phyloP scores from a whole-genome alignment of 2,113 vertebrate species.

The Sapajus apella region DNA sequence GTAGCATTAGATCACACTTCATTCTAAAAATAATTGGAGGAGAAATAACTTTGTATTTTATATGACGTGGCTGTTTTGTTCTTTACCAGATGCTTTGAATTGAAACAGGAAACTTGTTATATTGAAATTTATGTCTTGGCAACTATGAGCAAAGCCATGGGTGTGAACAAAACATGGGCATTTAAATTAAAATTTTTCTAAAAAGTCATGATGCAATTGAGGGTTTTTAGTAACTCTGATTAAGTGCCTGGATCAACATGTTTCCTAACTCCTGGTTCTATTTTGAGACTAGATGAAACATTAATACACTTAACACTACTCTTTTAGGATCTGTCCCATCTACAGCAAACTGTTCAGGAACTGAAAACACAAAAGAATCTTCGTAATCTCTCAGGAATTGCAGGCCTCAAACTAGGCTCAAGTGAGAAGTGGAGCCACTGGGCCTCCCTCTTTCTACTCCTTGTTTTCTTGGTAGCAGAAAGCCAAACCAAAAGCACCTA shows the following conservation, averaged over 20 bases:
- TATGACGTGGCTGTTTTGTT: background rate
- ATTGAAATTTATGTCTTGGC: background rate
- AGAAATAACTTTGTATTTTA: background rate
- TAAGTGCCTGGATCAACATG: background rate
- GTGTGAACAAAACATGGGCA: background rate
- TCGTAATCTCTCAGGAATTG: background rate
- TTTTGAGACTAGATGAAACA: background rate
- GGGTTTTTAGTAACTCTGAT: background rate
- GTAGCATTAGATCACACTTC: background rate
- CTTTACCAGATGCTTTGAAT: background rate
- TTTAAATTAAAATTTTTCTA: conserved; percentile 2
- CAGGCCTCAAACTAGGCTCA: background rate
- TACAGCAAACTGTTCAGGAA: background rate
- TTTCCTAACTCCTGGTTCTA: background rate
- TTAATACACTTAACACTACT: background rate
- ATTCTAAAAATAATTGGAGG: background rate
- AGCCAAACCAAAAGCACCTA: background rate
- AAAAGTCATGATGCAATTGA: background rate
- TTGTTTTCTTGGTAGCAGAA: background rate
- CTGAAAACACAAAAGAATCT: background rate
- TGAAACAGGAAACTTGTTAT: background rate
- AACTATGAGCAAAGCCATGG: background rate
- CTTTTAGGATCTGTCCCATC: background rate
- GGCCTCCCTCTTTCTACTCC: background rate
- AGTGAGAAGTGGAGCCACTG: background rate